Evolutionary conservation across 1,140 invertebrate species (phyloP), one percentile per base, ranked within the genome.

Genomic region (Aphelenchoides fujianensis): DNA sequence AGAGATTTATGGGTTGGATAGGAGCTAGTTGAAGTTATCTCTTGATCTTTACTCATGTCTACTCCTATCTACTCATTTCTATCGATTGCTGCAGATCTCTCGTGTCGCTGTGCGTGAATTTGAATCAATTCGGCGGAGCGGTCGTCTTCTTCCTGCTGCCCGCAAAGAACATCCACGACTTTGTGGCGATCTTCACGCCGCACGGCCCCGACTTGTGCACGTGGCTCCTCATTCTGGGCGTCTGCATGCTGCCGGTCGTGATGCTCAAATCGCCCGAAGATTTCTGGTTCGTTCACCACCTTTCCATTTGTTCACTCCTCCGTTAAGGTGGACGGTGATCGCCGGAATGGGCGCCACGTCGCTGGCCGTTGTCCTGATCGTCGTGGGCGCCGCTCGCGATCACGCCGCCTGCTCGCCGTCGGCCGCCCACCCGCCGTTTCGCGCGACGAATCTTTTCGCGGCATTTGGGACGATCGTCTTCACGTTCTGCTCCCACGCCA

Each of bases 191-290:
- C 74, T 90, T 30, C 76, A 84, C 30, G 74, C 85, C n/a, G 72
- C 34, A 80, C 16, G 73, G 35, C 88, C 16, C 53, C 85, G 91
- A 90, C 80, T 84, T 86, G 37, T 91, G 90, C 81, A 83, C 86
- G 36, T 90, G 89, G 86, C 88, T 90, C 73, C 79, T 91, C 1
- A 86, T 91, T 0, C 88, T 91, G 5, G 89, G 88, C 0, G 82
- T 85, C 1, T 76, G 86, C 0, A 85, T 91, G 55, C 88, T 88
- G 3, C 90, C 90, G 0, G 78, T 89, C 0, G 88, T 89, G 74
- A 90, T 90, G 86, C 86, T 91, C 1, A 90, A 90, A 37, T 89
- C 89, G 3, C 91, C 91, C 1, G 89, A 89, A 80, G 89, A 91
- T 76, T 90, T 91, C 82, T 88, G 89, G 90, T 76, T 34, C 63